phyloP scores from a whole-genome alignment of 2,113 vertebrate species.

The Rhinolophus sinicus region DNA sequence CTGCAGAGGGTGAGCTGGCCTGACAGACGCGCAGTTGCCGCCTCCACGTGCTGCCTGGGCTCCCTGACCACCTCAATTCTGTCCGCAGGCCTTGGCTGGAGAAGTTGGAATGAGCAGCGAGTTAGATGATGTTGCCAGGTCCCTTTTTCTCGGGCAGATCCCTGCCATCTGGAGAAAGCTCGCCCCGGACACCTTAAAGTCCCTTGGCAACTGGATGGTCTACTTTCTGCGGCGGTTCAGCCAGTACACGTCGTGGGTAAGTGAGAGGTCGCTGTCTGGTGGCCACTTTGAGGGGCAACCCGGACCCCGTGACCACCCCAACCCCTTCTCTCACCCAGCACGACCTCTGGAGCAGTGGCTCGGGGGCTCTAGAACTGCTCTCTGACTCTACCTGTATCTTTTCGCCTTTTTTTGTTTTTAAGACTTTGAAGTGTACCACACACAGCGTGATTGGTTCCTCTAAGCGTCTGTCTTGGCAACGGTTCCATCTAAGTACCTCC shows the following conservation, averaged over 20 bases:
- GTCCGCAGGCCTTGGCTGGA: conserved; percentile 92
- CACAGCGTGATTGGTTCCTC: rapidly evolving
- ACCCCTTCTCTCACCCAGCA: rapidly evolving
- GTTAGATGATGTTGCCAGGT: conserved; percentile 92
- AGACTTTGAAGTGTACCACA: not conserved
- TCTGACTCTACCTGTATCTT: not conserved
- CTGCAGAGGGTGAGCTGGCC: conserved; percentile 88
- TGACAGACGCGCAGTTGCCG: rapidly evolving
- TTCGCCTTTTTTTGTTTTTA: not conserved
- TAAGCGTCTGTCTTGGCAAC: not conserved
- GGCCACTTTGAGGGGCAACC: not conserved
- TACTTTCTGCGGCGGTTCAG: conserved; percentile 91
- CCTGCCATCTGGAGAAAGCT: conserved; percentile 94
- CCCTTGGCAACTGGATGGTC: conserved; percentile 95
- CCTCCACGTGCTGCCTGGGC: not conserved
- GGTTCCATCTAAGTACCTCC: not conserved
- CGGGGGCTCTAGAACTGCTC: not conserved
- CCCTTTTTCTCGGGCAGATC: conserved; percentile 94
- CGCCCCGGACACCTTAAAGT: conserved; percentile 95
- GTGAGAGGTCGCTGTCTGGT: not conserved
- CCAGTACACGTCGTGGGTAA: conserved; percentile 94
- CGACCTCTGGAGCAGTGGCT: not conserved
- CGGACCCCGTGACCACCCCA: not conserved
- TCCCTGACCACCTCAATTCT: not conserved
- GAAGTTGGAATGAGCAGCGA: conserved; percentile 98